Evolutionary conservation across 2,888 invertebrate species (phyloP), one percentile per base, ranked within the genome.

Genomic region (Drosophila putrida): DNA sequence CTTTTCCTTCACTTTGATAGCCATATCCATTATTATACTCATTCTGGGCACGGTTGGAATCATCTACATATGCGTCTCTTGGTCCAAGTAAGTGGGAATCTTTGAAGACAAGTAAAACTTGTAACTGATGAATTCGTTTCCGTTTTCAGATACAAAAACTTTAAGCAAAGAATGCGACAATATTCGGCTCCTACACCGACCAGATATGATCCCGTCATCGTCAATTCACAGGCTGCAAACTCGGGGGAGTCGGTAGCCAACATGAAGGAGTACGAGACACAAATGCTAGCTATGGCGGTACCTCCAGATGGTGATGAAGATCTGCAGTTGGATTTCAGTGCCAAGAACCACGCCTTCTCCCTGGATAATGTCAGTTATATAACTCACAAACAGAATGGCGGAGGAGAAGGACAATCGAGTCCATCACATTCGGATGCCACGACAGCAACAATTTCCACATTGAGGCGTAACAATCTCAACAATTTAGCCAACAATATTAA

Each of bases 201-300:
- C 0, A 93, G 96, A 28, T 96, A 96, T 90, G 96, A 96, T 91
- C 95, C 96, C 0, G 94, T 95, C 0, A 94, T 94, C 60, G 93
- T 92, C 1, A 92, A 92, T 13, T 91, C 92, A 1, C 93, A 92
- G 91, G 91, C 93, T 84, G 90, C 92, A n/a, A 93, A 91, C 64
- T 90, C 93, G 84, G 92, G 91, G 31, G 93, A 93, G 35, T 89
- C 90, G 4, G 90, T 93, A 78, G 77, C 93, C 28, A 97, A 97
- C 88, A 94, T 98, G 46, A 97, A 98, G 82, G 96, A 98, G 93
- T 98, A 98, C 92, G 98, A 98, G 93, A 98, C 98, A 0, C 98
- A 98, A 94, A 95, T 98, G 43, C 93, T 98, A 3, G 97, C 97
- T 78, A 98, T 98, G 98, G 97, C 97, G 72, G 97, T 98, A 3